phyloP scores from a whole-genome alignment of 2,888 invertebrate genomes.

The Dendrolimus houi region DNA sequence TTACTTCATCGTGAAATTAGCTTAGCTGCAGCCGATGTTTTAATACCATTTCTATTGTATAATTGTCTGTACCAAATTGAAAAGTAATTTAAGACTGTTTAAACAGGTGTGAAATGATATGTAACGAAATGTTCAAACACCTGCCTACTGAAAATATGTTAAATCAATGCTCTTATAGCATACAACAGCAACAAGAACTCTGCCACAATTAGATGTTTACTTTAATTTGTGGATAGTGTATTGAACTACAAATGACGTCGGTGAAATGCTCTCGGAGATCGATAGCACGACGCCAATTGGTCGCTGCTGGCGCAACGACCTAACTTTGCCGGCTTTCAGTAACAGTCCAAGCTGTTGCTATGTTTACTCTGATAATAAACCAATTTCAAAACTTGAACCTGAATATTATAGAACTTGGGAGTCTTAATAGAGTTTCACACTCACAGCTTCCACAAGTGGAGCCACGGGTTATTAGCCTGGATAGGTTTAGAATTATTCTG shows the following conservation, averaged over 20 bases:
- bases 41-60: too few relatives aligned
- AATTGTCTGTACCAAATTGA: too few relatives aligned
- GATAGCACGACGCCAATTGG: slow-evolving; percentile 59
- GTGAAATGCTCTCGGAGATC: slow-evolving; percentile 44
- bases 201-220: slow-evolving; percentile 22
- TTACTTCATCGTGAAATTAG: not conserved
- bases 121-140: too few relatives aligned
- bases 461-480: too few relatives aligned
- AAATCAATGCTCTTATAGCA: not conserved
- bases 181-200: not conserved
- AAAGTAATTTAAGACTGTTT: too few relatives aligned
- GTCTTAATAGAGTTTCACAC: not conserved
- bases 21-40: too few relatives aligned
- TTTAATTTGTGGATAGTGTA: slow-evolving; percentile 27
- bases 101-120: too few relatives aligned
- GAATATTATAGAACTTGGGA: not conserved
- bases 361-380: slow-evolving; percentile 17
- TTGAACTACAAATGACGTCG: slow-evolving; percentile 29
- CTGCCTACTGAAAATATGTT: too few relatives aligned
- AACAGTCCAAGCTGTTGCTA: slow-evolving; percentile 35
- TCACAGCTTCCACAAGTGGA: too few relatives aligned
- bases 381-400: not conserved
- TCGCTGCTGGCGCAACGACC: slow-evolving; percentile 39
- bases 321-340: slow-evolving; percentile 30
- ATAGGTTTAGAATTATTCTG: too few relatives aligned